Percentiles rank a stretch among this genome's conserved stretches.
Evolutionary conservation across 2,113 vertebrate genomes (phyloP).

Genomic region (Catharus minimus): DNA sequence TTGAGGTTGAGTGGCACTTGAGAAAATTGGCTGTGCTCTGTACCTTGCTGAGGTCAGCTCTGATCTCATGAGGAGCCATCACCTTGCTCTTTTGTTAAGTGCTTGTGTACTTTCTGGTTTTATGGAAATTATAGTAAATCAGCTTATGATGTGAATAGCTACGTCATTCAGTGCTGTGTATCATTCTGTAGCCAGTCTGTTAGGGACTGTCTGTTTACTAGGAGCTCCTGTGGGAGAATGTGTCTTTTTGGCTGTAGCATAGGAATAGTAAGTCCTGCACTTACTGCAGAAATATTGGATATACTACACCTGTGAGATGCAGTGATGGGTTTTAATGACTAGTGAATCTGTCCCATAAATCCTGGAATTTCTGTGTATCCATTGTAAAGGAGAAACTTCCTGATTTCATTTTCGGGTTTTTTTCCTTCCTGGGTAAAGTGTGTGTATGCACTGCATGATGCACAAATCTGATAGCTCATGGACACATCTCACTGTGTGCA

Average conservation of each 20-base stretch:
- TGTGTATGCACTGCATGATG: background rate
- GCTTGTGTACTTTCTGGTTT: constrained; percentile 24
- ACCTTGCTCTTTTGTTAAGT: constrained; percentile 46
- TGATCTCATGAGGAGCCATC: background rate
- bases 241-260: background rate
- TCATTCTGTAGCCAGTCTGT: background rate
- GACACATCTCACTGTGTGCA: background rate
- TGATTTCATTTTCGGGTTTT: background rate
- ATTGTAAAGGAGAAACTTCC: background rate
- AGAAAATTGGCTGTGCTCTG: constrained; percentile 52
- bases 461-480: background rate
- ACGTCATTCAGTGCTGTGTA: background rate
- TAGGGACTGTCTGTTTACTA: background rate
- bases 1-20: constrained; percentile 57
- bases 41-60: constrained; percentile 41
- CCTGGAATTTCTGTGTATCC: background rate
- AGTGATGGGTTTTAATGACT: background rate
- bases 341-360: background rate
- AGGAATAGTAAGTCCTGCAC: background rate
- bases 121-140: constrained; percentile 44
- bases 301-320: background rate
- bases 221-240: background rate
- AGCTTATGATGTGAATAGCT: constrained; percentile 17
- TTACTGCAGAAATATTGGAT: background rate
- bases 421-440: background rate